Base-by-base conservation (phyloP, 1,140 invertebrate genomes). In the Papilio glaucus region DNA sequence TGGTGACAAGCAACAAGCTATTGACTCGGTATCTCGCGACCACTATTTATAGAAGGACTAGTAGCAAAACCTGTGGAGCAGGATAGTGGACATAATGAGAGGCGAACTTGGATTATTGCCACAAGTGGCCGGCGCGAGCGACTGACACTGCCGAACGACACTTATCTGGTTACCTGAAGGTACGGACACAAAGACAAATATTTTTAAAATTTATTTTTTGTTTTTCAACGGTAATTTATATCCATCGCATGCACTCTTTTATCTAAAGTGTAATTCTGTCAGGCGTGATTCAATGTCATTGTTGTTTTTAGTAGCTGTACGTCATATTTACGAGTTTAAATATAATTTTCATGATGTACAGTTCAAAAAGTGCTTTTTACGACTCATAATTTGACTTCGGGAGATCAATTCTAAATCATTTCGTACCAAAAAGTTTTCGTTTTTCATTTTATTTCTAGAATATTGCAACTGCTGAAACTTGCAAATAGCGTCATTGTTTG, bases 21-120 rank as follows among this genome's bases (percentile, higher is more conserved):
- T 81, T 83, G 75, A 62, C 42, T 33, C 21, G 45, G 68, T 74
- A 41, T 73, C 60, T 57, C 74, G 71, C 73, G 61, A 49, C 60
- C 68, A 86, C 85, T 91, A 91, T 91, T 90, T 88, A 89, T 91
- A 91, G 88, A 85, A 81, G 81, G 82, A 84, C 81, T 77, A 84
- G 87, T 87, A 88, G 87, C 80, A 80, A 91, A 90, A 89, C 87
- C 84, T 85, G 87, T 87, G 83, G 76, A 77, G 82, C 86, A 85
- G 86, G 89, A 85, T 89, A 86, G 82, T 85, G 73, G 57, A 71
- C 82, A 84, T 89, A 88, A 90, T 89, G 83, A 87, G 80, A 82
- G 77, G 78, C 80, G 78, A 83, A 85, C 81, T 88, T 88, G 84
- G 79, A 87, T 78, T 85, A 82, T 82, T 87, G 83, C 82, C 77